phyloP scores from a whole-genome alignment of 2,888 invertebrate genomes.

The Carpatolechia fugitivella region DNA sequence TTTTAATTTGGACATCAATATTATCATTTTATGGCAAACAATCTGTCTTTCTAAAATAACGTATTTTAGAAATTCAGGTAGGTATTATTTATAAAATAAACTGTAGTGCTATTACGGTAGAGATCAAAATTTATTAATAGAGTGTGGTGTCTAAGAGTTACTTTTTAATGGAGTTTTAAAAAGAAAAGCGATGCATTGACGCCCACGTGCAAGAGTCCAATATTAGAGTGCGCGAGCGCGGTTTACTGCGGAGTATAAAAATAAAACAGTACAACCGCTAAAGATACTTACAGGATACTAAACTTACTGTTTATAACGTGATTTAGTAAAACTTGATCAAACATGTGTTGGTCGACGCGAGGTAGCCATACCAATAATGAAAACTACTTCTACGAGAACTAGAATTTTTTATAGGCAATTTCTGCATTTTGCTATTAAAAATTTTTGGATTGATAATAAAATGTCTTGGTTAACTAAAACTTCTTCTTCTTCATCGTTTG shows the following conservation, averaged over 20 bases:
- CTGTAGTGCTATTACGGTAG: not conserved
- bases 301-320: too few relatives aligned
- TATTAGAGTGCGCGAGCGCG: constrained; percentile 36
- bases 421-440: too few relatives aligned
- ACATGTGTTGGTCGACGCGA: too few relatives aligned
- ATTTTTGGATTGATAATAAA: too few relatives aligned
- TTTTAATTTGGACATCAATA: not conserved
- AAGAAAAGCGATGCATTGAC: constrained; percentile 47
- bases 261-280: not conserved
- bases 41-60: not conserved
- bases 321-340: too few relatives aligned
- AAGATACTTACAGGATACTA: not conserved
- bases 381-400: too few relatives aligned
- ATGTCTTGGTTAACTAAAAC: too few relatives aligned
- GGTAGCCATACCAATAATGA: too few relatives aligned
- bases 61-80: not conserved
- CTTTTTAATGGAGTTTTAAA: constrained; percentile 40
- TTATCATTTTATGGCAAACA: not conserved
- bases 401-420: too few relatives aligned
- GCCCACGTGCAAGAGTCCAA: constrained; percentile 41
- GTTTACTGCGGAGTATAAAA: constrained; percentile 30
- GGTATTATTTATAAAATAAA: not conserved
- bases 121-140: constrained; percentile 27
- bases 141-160: constrained; percentile 14
- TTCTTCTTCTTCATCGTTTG: too few relatives aligned